Percentiles rank a stretch among this genome's conserved stretches.
phyloP scores from a whole-genome alignment of 1,140 invertebrate species.

The Zaprionus ornatus region DNA sequence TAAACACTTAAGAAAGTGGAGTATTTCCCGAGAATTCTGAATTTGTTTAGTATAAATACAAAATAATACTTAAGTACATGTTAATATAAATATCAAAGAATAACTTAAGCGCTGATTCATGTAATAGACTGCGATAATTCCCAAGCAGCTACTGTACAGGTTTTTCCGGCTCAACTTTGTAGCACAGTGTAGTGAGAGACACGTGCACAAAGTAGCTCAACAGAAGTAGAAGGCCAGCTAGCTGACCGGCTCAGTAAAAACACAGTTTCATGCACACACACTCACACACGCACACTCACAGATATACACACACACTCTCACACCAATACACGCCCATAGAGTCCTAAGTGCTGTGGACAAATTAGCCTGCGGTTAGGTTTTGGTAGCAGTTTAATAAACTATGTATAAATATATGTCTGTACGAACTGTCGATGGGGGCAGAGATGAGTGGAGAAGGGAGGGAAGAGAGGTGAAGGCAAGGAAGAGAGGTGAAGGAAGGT shows the following conservation, averaged over 20 bases:
- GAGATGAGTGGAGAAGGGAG: background rate
- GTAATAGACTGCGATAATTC: background rate
- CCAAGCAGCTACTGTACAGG: too few relatives aligned
- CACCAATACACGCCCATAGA: background rate
- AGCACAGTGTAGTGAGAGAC: conserved; percentile 28
- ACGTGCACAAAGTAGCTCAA: conserved; percentile 44
- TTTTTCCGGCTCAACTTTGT: background rate
- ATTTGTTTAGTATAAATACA: background rate
- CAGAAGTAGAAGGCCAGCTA: conserved; percentile 52
- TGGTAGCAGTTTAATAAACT: conserved; percentile 56
- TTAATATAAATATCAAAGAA: background rate
- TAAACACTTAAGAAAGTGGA: background rate
- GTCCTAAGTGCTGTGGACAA: conserved; percentile 44
- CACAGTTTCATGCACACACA: background rate
- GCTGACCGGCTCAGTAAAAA: conserved; percentile 2
- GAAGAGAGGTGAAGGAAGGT: background rate
- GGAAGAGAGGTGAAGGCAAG: background rate
- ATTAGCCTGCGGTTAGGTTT: conserved; percentile 72
- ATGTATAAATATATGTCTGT: conserved; percentile 44
- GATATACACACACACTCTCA: background rate
- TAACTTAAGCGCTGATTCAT: background rate
- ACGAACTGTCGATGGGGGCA: conserved; percentile 7
- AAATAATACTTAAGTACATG: background rate
- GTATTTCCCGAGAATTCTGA: background rate
- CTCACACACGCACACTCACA: background rate